Evolutionary conservation across 2,888 invertebrate genomes (phyloP).

Genomic region (Heteromyza rotundicornis): DNA sequence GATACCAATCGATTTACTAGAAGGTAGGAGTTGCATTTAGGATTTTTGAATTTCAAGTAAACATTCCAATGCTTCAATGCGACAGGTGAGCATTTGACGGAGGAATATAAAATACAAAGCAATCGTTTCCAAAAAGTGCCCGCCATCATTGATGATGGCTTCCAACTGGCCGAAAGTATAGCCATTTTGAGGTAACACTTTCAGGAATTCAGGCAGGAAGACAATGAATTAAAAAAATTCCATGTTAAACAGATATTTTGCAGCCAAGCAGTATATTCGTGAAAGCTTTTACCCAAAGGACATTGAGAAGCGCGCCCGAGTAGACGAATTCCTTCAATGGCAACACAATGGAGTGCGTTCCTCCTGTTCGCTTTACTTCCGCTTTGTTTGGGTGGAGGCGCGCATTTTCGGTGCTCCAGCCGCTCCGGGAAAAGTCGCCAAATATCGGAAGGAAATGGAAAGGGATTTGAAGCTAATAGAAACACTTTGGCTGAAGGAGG

Average conservation of each 20-base stretch:
- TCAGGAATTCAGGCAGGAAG: neutral
- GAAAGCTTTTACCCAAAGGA: conserved; percentile 69
- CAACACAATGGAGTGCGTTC: conserved; percentile 70
- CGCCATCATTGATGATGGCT: conserved; percentile 69
- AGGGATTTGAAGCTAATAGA: conserved; percentile 66
- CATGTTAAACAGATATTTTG: conserved; percentile 64
- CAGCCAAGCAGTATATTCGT: conserved; percentile 42
- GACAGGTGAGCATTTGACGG: conserved; percentile 66
- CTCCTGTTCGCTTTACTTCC: conserved; percentile 66
- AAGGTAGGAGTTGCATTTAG: conserved; percentile 59
- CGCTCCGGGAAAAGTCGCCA: conserved; percentile 54
- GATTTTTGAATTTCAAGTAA: too few relatives aligned
- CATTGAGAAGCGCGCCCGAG: conserved; percentile 62
- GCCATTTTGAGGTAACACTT: conserved; percentile 62
- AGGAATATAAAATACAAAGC: conserved; percentile 63
- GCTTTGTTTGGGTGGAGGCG: conserved; percentile 55
- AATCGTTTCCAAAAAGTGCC: conserved; percentile 69
- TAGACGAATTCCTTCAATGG: conserved; percentile 75
- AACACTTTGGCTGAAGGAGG: conserved; percentile 64
- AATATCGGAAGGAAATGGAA: conserved; percentile 62
- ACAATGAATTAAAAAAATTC: too few relatives aligned
- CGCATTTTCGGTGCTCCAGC: conserved; percentile 31
- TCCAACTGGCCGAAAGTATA: conserved; percentile 69
- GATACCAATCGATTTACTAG: conserved; percentile 66
- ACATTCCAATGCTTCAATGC: neutral